Conservation (phyloP, 2,113 vertebrate genomes). For the Atherinomorus stipes region DNA sequence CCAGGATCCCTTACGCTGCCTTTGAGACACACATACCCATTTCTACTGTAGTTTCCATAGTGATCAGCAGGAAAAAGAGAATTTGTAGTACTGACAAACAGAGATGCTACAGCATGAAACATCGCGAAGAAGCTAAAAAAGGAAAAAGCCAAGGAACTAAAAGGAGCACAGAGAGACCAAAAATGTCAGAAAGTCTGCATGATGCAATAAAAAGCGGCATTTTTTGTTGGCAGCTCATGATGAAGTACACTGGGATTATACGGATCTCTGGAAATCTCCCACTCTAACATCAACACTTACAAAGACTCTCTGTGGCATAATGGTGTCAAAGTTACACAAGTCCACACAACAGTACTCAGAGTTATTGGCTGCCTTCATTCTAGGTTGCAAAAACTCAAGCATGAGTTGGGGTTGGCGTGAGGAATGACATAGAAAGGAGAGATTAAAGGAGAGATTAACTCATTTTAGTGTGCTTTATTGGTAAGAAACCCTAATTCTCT, state of each 20-base stretch:
- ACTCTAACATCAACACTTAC: slow-evolving; percentile 75
- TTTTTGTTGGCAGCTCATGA: slow-evolving; percentile 47
- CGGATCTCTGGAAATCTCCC: slow-evolving; percentile 57
- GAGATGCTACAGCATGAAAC: neutral
- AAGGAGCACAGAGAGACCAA: neutral
- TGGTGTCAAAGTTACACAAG: slow-evolving; percentile 76
- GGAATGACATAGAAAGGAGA: slow-evolving; percentile 46
- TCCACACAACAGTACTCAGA: slow-evolving; percentile 76
- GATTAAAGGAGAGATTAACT: slow-evolving; percentile 52
- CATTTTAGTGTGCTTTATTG: slow-evolving; percentile 64
- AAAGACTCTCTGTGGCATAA: slow-evolving; percentile 73
- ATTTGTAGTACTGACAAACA: neutral
- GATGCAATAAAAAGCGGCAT: slow-evolving; percentile 23
- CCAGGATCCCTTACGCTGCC: too few relatives aligned
- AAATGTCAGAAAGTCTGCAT: slow-evolving; percentile 3
- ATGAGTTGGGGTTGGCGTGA: slow-evolving; percentile 36
- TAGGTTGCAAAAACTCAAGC: slow-evolving; percentile 53
- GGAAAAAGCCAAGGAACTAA: neutral
- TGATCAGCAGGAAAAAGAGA: slow-evolving; percentile 7
- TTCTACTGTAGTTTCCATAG: neutral
- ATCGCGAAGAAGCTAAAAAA: neutral
- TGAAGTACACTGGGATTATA: slow-evolving; percentile 53
- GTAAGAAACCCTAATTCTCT: slow-evolving; percentile 68
- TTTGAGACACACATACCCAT: too few relatives aligned
- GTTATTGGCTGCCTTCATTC: slow-evolving; percentile 70